Base-by-base conservation (phyloP, 2,888 invertebrate species). In the Sphaeridia pumilis region DNA sequence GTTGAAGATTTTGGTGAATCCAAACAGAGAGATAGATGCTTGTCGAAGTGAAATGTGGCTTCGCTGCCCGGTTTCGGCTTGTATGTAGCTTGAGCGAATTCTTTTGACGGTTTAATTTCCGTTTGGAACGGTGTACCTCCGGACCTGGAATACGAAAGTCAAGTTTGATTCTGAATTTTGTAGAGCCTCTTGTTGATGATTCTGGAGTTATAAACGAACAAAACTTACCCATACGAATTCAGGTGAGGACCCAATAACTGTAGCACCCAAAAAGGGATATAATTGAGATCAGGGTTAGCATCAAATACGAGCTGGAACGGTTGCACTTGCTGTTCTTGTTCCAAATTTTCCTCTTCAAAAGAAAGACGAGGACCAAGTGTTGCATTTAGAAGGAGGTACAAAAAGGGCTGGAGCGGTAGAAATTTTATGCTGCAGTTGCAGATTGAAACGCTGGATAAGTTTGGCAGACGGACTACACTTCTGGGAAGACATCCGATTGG, bases 321-420 rank as follows among this genome's bases (percentile, higher is more conserved):
- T 17, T 35, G 21, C 7, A 25, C 31, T 21, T 20, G 25, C 35
- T 56, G 17, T 52, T 57, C 24, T 14, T 24, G 35, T 21, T 20
- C 21, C 41, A 22, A 21, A 26, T 44, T 22, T 43, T 31, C n/a
- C 27, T n/a, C 24, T 25, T 38, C 20, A 26, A 14, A 17, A 5
- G 10, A 12, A 10, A 7, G 7, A 14, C 38, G 38, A n/a, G n/a
- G n/a, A n/a, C n/a, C n/a, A n/a, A n/a, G n/a, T n/a, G n/a, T n/a
- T n/a, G n/a, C n/a, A 5, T 17, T 38, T 5, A 5, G 12, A n/a
- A 52, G 45, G 20, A 59, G 43, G 4, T 47, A 44, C 35, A 49
- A 44, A 42, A 65, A 64, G 17, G 64, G 64, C 0, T 59, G 27
- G 26, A 47, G 46, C 14, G 64, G 65, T 12, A 65, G 42, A 43